Evolutionary conservation across 2,797 vertebrate species (phyloP).

Genomic region (Pseudochromis fuscus): DNA sequence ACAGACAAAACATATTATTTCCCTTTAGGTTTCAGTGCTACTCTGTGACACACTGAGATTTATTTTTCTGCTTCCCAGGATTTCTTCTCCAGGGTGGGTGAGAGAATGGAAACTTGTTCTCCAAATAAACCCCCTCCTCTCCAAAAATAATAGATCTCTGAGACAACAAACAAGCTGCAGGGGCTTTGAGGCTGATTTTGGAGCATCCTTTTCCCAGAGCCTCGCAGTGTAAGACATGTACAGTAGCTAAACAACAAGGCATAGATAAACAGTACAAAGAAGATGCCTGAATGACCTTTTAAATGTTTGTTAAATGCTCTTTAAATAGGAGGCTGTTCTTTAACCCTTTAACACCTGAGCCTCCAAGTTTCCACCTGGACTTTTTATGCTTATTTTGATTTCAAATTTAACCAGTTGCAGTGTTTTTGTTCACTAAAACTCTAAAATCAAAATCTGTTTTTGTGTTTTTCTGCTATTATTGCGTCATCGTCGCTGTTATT

Average conservation of each 20-base stretch:
- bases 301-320: conserved; percentile 26
- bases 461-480: no score
- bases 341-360: no score
- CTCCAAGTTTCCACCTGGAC: no score
- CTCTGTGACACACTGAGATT: conserved; percentile 32
- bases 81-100: conserved; percentile 19
- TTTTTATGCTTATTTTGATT: no score
- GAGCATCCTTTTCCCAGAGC: conserved; percentile 30
- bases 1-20: conserved; percentile 47
- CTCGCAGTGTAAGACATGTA: neutral
- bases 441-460: no score
- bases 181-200: neutral
- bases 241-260: neutral
- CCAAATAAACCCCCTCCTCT: conserved; percentile 30
- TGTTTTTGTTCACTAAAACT: no score
- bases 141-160: conserved; percentile 26
- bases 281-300: neutral
- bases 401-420: no score
- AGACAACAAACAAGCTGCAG: conserved; percentile 28
- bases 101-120: conserved; percentile 45
- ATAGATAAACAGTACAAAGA: neutral
- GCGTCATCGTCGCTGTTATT: no score
- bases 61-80: conserved; percentile 38
- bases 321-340: conserved; percentile 19
- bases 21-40: conserved; percentile 26